These are phyloP conservation scores for Oscheius sp. DNA, from an alignment of 2,888 invertebrate genomes.

Conservation along the genomic window DNA sequence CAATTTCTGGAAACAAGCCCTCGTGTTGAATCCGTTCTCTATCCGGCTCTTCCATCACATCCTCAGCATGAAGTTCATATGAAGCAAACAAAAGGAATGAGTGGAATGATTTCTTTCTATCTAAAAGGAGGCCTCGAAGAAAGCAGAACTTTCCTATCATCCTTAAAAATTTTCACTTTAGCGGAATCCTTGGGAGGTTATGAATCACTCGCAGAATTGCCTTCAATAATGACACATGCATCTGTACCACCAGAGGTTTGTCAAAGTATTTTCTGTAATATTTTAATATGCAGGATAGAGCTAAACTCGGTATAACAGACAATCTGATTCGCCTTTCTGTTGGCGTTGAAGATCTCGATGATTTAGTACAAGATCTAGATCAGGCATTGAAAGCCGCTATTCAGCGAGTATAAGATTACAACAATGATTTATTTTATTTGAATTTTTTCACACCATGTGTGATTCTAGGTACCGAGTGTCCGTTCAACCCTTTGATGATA, in stretches of 20 bases:
- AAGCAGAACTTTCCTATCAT: slow-evolving; percentile 80
- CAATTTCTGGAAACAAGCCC: slow-evolving; percentile 84
- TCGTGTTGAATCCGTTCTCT: slow-evolving; percentile 77
- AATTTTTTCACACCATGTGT: no score
- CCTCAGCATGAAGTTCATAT: slow-evolving; percentile 84
- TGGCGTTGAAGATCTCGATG: slow-evolving; percentile 86
- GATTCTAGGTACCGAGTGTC: no score
- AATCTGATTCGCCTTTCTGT: slow-evolving; percentile 86
- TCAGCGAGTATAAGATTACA: no score
- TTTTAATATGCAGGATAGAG: no score
- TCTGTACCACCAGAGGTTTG: slow-evolving; percentile 84
- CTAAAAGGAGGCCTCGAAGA: slow-evolving; percentile 82
- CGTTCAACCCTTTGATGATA: no score
- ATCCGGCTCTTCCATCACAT: slow-evolving; percentile 81
- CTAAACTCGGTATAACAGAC: slow-evolving; percentile 83
- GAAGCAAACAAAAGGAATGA: slow-evolving; percentile 84
- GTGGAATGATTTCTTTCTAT: slow-evolving; percentile 90
- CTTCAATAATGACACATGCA: slow-evolving; percentile 92
- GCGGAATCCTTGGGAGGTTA: slow-evolving; percentile 95
- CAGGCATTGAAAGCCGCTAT: slow-evolving; percentile 79
- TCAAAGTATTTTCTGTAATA: no score
- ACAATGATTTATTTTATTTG: no score
- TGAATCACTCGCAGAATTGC: slow-evolving; percentile 91
- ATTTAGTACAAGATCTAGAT: slow-evolving; percentile 84
- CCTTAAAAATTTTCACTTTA: slow-evolving; percentile 82